phyloP scores from a whole-genome alignment of 2,113 vertebrate genomes.

The Camarhynchus parvulus region DNA sequence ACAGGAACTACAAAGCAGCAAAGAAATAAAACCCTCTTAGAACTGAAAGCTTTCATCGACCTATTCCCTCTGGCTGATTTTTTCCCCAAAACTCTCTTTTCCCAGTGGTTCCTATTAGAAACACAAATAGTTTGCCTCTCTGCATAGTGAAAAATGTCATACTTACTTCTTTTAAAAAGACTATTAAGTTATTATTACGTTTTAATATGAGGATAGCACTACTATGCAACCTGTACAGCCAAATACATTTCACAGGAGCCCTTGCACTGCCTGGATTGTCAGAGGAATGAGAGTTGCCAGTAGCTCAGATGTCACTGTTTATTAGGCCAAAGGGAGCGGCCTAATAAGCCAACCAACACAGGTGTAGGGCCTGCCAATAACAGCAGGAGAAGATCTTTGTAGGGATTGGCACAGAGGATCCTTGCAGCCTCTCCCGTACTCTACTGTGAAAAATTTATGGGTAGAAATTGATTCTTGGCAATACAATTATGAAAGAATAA shows the following conservation, averaged over 20 bases:
- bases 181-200: neutral
- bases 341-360: neutral
- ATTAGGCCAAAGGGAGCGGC: neutral
- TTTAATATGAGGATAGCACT: neutral
- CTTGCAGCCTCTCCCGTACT: neutral
- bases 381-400: neutral
- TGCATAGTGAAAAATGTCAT: neutral
- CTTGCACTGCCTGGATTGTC: neutral
- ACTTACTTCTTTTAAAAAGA: neutral
- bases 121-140: constrained; percentile 38
- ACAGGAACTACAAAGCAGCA: constrained; percentile 58
- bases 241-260: neutral
- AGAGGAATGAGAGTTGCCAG: neutral
- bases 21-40: constrained; percentile 52
- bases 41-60: constrained; percentile 34
- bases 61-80: constrained; percentile 32
- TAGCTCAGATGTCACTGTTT: neutral
- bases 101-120: constrained; percentile 40
- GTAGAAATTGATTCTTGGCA: neutral
- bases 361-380: neutral
- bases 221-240: neutral
- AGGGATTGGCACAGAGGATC: neutral
- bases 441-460: neutral
- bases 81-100: neutral
- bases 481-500: neutral